These are phyloP conservation scores for Pachyramphus minor DNA, from an alignment of 2,113 vertebrate genomes.

Conservation along the genomic window DNA sequence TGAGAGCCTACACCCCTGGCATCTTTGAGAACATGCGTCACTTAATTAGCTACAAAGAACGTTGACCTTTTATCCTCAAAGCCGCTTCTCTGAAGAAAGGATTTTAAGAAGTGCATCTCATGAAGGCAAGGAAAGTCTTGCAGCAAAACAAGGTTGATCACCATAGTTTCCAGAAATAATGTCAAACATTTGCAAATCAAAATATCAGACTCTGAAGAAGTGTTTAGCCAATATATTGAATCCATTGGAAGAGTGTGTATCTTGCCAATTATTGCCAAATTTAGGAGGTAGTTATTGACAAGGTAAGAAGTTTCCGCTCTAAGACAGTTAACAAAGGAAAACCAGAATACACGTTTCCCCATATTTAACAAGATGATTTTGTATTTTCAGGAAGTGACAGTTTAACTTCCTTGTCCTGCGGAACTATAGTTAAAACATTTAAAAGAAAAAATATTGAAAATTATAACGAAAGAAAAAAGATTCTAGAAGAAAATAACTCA, in stretches of 20 bases:
- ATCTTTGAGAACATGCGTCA: fast-evolving
- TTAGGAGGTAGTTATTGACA: conserved; percentile 52
- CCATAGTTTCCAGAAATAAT: background rate
- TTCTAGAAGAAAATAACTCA: background rate
- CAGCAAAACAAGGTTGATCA: background rate
- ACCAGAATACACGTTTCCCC: background rate
- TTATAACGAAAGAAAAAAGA: background rate
- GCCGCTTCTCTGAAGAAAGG: background rate
- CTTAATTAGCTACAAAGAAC: background rate
- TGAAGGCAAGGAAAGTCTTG: background rate
- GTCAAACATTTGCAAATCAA: background rate
- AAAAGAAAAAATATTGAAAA: background rate
- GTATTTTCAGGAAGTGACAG: background rate
- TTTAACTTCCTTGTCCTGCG: background rate
- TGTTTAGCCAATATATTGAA: background rate
- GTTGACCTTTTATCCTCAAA: background rate
- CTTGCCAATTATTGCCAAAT: conserved; percentile 47
- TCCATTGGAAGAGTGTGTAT: background rate
- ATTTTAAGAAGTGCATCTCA: background rate
- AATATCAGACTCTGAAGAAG: background rate
- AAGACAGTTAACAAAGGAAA: background rate
- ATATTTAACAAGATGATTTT: background rate
- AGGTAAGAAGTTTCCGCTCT: background rate
- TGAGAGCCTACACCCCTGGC: background rate
- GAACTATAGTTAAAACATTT: background rate